phyloP scores from a whole-genome alignment of 1,140 invertebrate genomes.

The Halyomorpha halys region DNA sequence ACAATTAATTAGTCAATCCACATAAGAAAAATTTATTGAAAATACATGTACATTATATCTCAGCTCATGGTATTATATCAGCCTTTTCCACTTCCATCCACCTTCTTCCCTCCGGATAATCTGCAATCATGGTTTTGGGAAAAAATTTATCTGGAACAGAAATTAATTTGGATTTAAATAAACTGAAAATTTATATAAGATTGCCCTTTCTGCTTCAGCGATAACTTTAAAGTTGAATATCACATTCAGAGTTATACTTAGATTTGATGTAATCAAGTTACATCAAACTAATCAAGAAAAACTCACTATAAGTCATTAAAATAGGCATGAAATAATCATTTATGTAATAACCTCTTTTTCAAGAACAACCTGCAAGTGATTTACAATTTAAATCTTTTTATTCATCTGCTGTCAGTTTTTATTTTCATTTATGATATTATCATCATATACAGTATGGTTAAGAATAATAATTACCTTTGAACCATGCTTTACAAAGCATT shows the following conservation, averaged over 20 bases:
- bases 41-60: conserved; percentile 7
- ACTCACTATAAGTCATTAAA: not conserved
- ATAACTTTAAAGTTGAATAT: too few relatives aligned
- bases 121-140: conserved; percentile 21
- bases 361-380: not conserved
- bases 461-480: conserved; percentile 27
- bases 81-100: not conserved
- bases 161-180: not conserved
- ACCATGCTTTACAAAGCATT: conserved; percentile 32
- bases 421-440: too few relatives aligned
- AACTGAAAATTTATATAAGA: too few relatives aligned
- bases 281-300: too few relatives aligned
- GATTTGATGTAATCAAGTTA: too few relatives aligned
- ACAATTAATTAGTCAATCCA: not conserved
- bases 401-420: too few relatives aligned
- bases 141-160: conserved; percentile 24
- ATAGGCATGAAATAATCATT: too few relatives aligned
- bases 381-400: too few relatives aligned
- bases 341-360: too few relatives aligned
- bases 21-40: conserved; percentile 8
- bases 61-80: conserved; percentile 7
- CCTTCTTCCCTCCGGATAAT: not conserved
- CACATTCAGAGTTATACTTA: too few relatives aligned
- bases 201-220: too few relatives aligned
- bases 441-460: too few relatives aligned